Evolutionary conservation across 2,797 vertebrate genomes (phyloP).

Genomic region (Furcifer pardalis): DNA sequence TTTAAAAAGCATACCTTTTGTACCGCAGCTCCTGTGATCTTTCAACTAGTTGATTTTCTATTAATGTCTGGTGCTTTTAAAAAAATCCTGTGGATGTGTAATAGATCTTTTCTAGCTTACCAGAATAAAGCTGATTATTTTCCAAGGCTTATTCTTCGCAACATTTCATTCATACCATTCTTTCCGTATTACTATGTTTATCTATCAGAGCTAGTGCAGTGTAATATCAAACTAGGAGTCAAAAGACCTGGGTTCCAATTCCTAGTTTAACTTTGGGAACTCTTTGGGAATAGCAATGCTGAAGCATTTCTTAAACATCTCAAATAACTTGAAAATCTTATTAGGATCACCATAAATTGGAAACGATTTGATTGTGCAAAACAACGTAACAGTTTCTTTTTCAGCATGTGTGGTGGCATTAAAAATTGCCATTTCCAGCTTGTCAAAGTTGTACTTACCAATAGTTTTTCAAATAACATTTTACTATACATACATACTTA

Average conservation of each 20-base stretch:
- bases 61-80: not conserved
- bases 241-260: too few relatives aligned
- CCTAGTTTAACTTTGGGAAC: too few relatives aligned
- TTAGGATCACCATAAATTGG: too few relatives aligned
- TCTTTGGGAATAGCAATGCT: too few relatives aligned
- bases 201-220: too few relatives aligned
- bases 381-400: not conserved
- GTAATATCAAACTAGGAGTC: too few relatives aligned
- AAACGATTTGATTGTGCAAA: too few relatives aligned
- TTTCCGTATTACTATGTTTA: not conserved
- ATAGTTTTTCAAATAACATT: not conserved
- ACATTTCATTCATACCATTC: not conserved
- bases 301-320: too few relatives aligned
- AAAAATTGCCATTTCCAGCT: not conserved
- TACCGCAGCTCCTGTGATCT: not conserved
- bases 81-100: not conserved
- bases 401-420: not conserved
- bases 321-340: too few relatives aligned
- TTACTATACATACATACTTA: not conserved
- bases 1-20: not conserved
- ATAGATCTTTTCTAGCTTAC: not conserved
- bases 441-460: not conserved
- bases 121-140: not conserved
- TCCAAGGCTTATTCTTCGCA: not conserved
- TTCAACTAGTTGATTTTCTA: not conserved